Conservation (phyloP, 2,888 invertebrate species). For the Isoperla grammatica region DNA sequence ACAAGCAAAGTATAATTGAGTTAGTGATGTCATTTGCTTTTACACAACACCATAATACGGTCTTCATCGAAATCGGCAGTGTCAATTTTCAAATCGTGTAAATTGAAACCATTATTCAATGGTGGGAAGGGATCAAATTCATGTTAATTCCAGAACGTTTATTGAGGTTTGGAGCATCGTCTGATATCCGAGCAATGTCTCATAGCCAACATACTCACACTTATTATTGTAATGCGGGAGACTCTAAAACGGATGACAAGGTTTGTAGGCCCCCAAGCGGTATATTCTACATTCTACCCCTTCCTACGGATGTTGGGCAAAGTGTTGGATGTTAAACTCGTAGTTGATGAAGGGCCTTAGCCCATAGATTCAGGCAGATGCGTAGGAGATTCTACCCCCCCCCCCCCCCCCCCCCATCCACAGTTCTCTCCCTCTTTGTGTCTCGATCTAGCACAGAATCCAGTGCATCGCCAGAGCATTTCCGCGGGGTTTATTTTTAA, state of each 20-base stretch:
- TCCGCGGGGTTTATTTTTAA: slow-evolving; percentile 30
- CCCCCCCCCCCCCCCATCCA: neutral
- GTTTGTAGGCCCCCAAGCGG: slow-evolving; percentile 18
- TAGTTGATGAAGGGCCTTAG: slow-evolving; percentile 25
- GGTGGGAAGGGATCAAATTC: too few relatives aligned
- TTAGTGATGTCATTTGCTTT: too few relatives aligned
- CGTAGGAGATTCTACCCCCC: slow-evolving; percentile 7
- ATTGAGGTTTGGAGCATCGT: too few relatives aligned
- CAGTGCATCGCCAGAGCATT: slow-evolving; percentile 20
- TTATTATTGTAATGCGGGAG: slow-evolving; percentile 15
- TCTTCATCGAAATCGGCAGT: too few relatives aligned
- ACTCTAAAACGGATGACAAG: slow-evolving; percentile 25
- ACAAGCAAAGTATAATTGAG: too few relatives aligned
- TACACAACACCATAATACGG: too few relatives aligned
- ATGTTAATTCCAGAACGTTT: too few relatives aligned
- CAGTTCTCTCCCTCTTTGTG: too few relatives aligned
- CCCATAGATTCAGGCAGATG: slow-evolving; percentile 20
- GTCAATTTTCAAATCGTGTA: too few relatives aligned
- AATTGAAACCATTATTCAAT: too few relatives aligned
- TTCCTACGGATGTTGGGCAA: slow-evolving; percentile 1
- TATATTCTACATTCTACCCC: slow-evolving; percentile 19
- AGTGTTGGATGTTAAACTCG: slow-evolving; percentile 23
- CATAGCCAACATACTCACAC: neutral
- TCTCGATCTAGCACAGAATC: neutral
- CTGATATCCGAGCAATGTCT: too few relatives aligned